Base-by-base conservation (phyloP, 2,113 vertebrate species). In the Peromyscus leucopus region DNA sequence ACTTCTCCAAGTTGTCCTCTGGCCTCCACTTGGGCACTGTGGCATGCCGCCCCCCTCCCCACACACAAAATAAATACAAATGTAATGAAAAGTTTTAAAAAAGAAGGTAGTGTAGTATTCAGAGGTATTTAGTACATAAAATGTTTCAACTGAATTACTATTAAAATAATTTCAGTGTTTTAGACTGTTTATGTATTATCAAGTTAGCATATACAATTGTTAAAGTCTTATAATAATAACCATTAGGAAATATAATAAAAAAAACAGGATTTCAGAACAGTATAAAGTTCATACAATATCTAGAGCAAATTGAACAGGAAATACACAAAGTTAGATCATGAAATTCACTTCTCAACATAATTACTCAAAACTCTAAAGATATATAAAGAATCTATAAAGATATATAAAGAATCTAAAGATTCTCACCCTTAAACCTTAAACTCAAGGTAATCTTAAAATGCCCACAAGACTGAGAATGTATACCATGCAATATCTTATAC, bases 251-350 rank as follows among this genome's bases (percentile, higher is more conserved):
- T 31, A 0, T 61, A 93, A 86, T 1, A 72, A 48, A 90, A 48
- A 90, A 90, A 96, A 80, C 15, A 93, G 0, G 33, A 74, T 59
- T 80, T 87, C 10, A 79, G 33, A 89, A 85, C 10, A 90, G 51
- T 36, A 92, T n/a, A 63, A 78, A 95, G 90, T 65, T 7, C 33
- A 89, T 51, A 31, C 71, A 76, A 69, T 78, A 92, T 28, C 39
- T 86, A 90, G 48, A 96, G 89, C 8, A 90, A 76, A 92, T 16
- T 46, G 69, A 97, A 63, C 7, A 93, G 80, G 26, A 92, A 90
- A 90, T 74, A 7, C 48, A 57, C 15, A 88, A 95, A 76, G 22
- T 72, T 86, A 76, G 6, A 69, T 55, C 21, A 80, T 21, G 28
- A 93, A 89, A 85, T 36, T 39, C 55, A 46, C 46, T 90, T 85